Conservation (phyloP, 2,888 invertebrate genomes). For the Tricholauxania praeusta region DNA sequence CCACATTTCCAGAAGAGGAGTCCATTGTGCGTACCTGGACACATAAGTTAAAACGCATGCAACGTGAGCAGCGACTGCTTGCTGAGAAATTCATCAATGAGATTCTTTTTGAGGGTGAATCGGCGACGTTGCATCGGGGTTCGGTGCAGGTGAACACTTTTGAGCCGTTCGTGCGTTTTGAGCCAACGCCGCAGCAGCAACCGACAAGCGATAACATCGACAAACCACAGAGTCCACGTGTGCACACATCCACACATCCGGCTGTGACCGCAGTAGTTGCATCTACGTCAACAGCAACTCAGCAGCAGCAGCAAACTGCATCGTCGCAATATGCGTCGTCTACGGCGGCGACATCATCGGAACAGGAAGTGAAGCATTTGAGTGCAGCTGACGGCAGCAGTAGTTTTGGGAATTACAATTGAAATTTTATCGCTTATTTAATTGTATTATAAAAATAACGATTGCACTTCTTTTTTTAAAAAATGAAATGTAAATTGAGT, state of each 20-base stretch:
- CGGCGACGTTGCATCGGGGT: constrained; percentile 62
- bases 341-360: constrained; percentile 8
- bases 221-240: constrained; percentile 61
- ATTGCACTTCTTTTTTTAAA: background rate
- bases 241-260: constrained; percentile 52
- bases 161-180: constrained; percentile 61
- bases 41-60: constrained; percentile 60
- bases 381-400: background rate
- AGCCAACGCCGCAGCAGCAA: constrained; percentile 47
- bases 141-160: constrained; percentile 63
- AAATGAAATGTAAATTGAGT: background rate
- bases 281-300: constrained; percentile 17
- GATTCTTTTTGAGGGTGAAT: constrained; percentile 63
- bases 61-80: constrained; percentile 60
- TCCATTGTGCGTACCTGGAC: constrained; percentile 64
- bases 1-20: constrained; percentile 62
- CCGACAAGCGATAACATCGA: constrained; percentile 53
- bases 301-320: constrained; percentile 11
- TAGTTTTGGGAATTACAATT: constrained; percentile 35
- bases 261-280: constrained; percentile 30
- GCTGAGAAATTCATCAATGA: constrained; percentile 66
- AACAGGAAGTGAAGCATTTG: constrained; percentile 23
- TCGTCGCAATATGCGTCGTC: constrained; percentile 10
- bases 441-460: background rate
- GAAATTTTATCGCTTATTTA: background rate